Evolutionary conservation across 2,888 invertebrate species (phyloP).

Genomic region (Pristionchus maxplancki): DNA sequence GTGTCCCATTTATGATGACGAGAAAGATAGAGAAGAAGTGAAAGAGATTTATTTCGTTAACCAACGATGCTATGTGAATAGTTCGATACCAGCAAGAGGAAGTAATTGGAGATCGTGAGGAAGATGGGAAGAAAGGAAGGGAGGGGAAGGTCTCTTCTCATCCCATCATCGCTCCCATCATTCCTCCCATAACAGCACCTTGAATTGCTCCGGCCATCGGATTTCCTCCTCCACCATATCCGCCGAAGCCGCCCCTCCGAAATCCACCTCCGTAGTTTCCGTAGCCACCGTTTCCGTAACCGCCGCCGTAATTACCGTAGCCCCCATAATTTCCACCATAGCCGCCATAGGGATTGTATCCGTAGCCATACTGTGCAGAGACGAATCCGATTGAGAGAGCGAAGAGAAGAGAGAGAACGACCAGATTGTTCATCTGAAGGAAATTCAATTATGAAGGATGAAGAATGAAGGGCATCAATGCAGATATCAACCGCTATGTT

Average conservation of each 20-base stretch:
- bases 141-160: not conserved
- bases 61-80: not conserved
- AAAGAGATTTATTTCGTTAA: conserved; percentile 23
- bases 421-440: conserved; percentile 33
- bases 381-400: not conserved
- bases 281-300: conserved; percentile 35
- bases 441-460: not conserved
- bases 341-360: conserved; percentile 33
- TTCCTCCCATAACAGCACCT: conserved; percentile 45
- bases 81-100: conserved; percentile 3
- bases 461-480: too few species aligned
- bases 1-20: conserved; percentile 40
- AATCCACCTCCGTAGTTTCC: not conserved
- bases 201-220: conserved; percentile 7
- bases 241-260: not conserved
- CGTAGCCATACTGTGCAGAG: conserved; percentile 21
- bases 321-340: conserved; percentile 1
- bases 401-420: not conserved
- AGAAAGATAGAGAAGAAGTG: not conserved
- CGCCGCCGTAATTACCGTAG: not conserved
- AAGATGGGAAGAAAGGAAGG: not conserved
- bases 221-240: not conserved
- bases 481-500: too few species aligned
- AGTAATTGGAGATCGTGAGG: not conserved
- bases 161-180: conserved; percentile 48